Conservation (phyloP, 2,797 vertebrate genomes). For the Falco peregrinus region DNA sequence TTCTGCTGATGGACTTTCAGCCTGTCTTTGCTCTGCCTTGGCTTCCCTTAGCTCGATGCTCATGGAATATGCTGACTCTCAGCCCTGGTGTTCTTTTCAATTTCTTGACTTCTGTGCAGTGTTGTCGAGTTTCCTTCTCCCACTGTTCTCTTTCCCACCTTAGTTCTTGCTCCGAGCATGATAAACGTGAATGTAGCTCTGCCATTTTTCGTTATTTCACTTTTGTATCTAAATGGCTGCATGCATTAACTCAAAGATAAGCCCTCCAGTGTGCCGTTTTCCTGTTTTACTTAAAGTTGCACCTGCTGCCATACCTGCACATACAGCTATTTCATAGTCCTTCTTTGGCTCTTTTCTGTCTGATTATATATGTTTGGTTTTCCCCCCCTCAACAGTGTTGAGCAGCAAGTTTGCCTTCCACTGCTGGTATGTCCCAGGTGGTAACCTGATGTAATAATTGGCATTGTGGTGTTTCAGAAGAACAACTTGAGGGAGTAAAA, state of each 20-base stretch:
- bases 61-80: not conserved
- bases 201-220: not conserved
- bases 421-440: not conserved
- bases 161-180: not conserved
- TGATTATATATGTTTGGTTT: not conserved
- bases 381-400: not conserved
- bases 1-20: not conserved
- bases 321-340: not conserved
- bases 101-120: not conserved
- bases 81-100: not conserved
- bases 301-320: not conserved
- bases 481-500: not conserved
- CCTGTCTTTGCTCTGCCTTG: not conserved
- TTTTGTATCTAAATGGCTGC: not conserved
- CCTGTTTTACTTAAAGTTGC: not conserved
- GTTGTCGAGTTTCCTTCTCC: not conserved
- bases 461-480: not conserved
- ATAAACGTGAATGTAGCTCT: not conserved
- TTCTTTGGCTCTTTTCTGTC: not conserved
- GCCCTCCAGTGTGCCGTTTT: not conserved
- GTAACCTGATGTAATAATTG: not conserved
- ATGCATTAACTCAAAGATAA: not conserved
- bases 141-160: not conserved
- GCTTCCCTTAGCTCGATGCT: not conserved
- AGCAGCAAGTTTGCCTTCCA: not conserved